Conservation (phyloP, 2,797 vertebrate species). For the Aquila chrysaetos region DNA sequence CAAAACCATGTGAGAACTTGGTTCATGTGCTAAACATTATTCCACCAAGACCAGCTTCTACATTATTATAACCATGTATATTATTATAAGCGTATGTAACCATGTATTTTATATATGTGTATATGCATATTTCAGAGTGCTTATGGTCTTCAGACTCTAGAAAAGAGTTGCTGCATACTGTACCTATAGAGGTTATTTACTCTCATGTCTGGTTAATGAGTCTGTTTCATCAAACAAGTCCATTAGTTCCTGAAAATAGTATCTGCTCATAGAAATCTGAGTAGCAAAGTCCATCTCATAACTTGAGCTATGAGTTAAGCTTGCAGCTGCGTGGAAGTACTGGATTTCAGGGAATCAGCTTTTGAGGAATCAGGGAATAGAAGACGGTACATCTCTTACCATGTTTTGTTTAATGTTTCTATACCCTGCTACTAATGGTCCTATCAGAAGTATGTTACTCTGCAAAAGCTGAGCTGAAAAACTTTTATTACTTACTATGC, state of each 20-base stretch:
- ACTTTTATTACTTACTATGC: not conserved
- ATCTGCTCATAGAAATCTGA: not conserved
- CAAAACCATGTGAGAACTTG: not conserved
- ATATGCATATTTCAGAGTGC: not conserved
- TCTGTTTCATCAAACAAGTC: not conserved
- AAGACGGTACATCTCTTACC: accelerated
- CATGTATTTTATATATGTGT: not conserved
- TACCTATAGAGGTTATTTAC: not conserved
- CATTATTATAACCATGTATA: not conserved
- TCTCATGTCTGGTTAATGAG: not conserved
- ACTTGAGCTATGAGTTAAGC: not conserved
- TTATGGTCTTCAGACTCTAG: not conserved
- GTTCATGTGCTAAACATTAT: not conserved
- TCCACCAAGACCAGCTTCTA: not conserved
- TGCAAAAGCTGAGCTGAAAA: not conserved
- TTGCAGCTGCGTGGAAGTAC: not conserved
- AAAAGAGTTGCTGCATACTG: not conserved
- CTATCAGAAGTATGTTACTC: not conserved
- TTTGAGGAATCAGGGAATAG: not conserved
- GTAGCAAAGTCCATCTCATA: not conserved
- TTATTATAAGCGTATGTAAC: not conserved
- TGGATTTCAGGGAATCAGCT: not conserved
- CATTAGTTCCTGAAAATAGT: not conserved
- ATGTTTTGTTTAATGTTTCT: not conserved
- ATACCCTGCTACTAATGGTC: not conserved